Conservation (phyloP, 2,113 vertebrate genomes). For the Antechinus stuartii region DNA sequence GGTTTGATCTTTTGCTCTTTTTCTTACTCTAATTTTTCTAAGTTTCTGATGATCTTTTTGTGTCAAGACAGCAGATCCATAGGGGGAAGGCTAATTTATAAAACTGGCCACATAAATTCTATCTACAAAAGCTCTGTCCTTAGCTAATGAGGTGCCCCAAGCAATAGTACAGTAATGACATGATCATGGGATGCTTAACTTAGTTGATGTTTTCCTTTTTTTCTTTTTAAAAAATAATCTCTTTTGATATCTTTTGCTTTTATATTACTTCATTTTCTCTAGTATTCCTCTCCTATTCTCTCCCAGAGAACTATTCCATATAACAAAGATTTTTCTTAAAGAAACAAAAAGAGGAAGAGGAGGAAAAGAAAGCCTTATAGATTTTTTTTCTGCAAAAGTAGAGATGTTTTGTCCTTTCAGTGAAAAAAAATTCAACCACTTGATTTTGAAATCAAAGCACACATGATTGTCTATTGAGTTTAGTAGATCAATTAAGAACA, state of each 20-base stretch:
- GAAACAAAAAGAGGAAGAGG: background rate
- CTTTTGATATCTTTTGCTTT: background rate
- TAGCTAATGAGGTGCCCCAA: background rate
- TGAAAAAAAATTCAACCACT: slow-evolving; percentile 5
- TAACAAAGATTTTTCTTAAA: background rate
- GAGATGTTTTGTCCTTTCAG: background rate
- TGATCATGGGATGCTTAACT: background rate
- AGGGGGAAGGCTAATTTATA: background rate
- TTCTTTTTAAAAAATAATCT: background rate
- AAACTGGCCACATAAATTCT: background rate
- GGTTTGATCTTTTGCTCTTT: slow-evolving; percentile 68
- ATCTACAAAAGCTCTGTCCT: background rate
- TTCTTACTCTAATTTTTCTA: background rate
- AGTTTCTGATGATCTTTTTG: background rate
- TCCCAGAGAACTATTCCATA: background rate
- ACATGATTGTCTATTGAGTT: background rate
- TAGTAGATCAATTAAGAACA: slow-evolving; percentile 21
- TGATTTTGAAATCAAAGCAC: slow-evolving; percentile 24
- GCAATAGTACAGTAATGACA: background rate
- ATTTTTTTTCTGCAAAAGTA: slow-evolving; percentile 33
- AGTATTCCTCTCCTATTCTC: background rate
- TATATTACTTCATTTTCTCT: background rate
- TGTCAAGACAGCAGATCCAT: slow-evolving; percentile 39
- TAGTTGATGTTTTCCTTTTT: background rate
- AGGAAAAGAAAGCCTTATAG: background rate